These are phyloP conservation scores for Leptinotarsa juncta DNA, from an alignment of 2,888 invertebrate species.

Conservation along the genomic window DNA sequence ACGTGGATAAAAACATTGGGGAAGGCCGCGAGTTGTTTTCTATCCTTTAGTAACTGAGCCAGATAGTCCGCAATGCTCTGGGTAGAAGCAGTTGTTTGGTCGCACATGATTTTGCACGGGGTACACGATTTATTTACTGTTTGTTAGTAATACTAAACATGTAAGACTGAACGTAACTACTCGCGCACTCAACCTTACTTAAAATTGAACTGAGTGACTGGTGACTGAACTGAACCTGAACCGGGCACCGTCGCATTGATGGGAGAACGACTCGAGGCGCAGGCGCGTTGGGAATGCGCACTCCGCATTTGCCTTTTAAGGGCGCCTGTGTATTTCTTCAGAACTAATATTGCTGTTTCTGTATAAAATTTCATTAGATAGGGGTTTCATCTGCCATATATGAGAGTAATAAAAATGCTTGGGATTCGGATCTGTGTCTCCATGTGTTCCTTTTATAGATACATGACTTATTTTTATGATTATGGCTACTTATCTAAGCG, in stretches of 20 bases:
- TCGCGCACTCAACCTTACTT: slow-evolving; percentile 45
- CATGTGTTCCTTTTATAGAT: slow-evolving; percentile 23
- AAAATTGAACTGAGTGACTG: slow-evolving; percentile 45
- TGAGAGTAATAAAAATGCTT: slow-evolving; percentile 30
- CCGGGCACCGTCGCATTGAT: slow-evolving; percentile 36
- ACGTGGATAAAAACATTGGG: slow-evolving; percentile 99
- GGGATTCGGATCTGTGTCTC: slow-evolving; percentile 17
- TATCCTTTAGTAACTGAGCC: slow-evolving; percentile 99
- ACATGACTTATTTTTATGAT: slow-evolving; percentile 26
- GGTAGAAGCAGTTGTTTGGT: slow-evolving; percentile 72
- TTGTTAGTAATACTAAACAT: slow-evolving; percentile 42
- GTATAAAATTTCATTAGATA: slow-evolving; percentile 47
- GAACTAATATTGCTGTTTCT: slow-evolving; percentile 47
- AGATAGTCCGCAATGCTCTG: slow-evolving; percentile 99
- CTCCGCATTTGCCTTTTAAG: slow-evolving; percentile 52
- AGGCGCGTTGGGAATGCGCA: slow-evolving; percentile 53
- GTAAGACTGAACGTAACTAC: slow-evolving; percentile 37
- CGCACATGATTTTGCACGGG: slow-evolving; percentile 61
- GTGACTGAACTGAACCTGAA: slow-evolving; percentile 22
- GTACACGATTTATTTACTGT: slow-evolving; percentile 37
- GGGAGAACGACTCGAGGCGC: slow-evolving; percentile 39
- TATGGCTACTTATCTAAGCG: slow-evolving; percentile 19
- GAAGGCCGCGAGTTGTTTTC: slow-evolving; percentile 99
- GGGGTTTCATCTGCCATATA: slow-evolving; percentile 35
- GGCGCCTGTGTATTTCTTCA: slow-evolving; percentile 42